phyloP scores from a whole-genome alignment of 2,113 vertebrate species.

The Ageneiosus marmoratus region DNA sequence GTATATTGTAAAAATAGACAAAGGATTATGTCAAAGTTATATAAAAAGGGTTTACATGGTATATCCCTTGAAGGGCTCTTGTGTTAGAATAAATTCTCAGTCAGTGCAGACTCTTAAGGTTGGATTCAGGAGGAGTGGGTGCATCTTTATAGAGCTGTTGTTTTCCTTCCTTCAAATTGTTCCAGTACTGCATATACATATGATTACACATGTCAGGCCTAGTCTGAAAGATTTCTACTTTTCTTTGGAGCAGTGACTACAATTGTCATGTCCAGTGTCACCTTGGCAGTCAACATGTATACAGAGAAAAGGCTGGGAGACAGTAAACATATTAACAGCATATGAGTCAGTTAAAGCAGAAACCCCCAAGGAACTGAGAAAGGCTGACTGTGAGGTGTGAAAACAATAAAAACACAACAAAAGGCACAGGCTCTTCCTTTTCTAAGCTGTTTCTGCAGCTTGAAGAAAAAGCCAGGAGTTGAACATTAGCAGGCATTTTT shows the following conservation, averaged over 20 bases:
- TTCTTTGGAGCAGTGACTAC: not conserved
- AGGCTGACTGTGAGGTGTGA: constrained; percentile 13
- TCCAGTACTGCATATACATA: not conserved
- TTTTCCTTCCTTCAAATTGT: constrained; percentile 6
- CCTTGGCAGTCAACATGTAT: not conserved
- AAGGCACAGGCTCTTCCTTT: not conserved
- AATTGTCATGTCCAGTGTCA: not conserved
- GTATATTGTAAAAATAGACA: constrained; percentile 24
- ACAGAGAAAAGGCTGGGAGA: not conserved
- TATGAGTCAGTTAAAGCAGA: not conserved
- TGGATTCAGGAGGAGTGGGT: constrained; percentile 10
- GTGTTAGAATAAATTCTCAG: constrained; percentile 29
- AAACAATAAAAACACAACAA: not conserved
- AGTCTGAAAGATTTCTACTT: not conserved
- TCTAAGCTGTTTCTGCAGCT: constrained; percentile 30
- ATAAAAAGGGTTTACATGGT: constrained; percentile 27
- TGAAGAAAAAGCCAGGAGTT: constrained; percentile 27
- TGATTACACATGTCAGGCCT: not conserved
- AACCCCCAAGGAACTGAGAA: not conserved
- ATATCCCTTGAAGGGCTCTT: constrained; percentile 21
- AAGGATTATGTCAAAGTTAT: constrained; percentile 5
- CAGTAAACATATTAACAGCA: not conserved
- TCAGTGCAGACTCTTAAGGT: not conserved
- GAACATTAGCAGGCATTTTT: constrained; percentile 34
- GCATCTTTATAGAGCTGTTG: constrained; percentile 6